These are phyloP conservation scores for Myotis myotis DNA, from an alignment of 2,797 vertebrate species.

Conservation along the genomic window DNA sequence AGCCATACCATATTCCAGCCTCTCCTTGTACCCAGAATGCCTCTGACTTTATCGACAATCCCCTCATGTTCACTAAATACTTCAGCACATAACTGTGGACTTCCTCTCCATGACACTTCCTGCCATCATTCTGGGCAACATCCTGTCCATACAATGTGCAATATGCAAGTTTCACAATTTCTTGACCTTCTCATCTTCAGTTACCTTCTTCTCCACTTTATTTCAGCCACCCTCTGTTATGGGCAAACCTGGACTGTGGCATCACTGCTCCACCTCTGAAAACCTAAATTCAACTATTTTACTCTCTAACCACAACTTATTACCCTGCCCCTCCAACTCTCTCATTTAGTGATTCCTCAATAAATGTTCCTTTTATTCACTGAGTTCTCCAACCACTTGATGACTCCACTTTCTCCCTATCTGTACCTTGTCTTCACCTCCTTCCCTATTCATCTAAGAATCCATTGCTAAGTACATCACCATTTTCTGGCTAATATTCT, in stretches of 20 bases:
- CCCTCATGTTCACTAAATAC: neutral
- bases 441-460: neutral
- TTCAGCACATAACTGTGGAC: neutral
- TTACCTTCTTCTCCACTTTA: neutral
- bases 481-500: constrained; percentile 13
- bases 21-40: neutral
- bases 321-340: neutral
- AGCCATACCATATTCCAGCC: neutral
- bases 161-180: neutral
- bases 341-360: neutral
- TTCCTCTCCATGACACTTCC: neutral
- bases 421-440: neutral
- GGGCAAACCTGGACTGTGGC: neutral
- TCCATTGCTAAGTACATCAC: neutral
- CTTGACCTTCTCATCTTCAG: neutral
- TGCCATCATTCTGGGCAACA: neutral
- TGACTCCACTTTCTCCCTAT: neutral
- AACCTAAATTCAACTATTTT: neutral
- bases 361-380: neutral
- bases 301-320: neutral
- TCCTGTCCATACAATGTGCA: neutral
- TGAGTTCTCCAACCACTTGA: neutral
- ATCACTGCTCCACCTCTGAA: neutral
- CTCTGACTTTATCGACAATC: neutral
- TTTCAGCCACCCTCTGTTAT: neutral